phyloP scores from a whole-genome alignment of 2,113 vertebrate species.

The Bos javanicus region DNA sequence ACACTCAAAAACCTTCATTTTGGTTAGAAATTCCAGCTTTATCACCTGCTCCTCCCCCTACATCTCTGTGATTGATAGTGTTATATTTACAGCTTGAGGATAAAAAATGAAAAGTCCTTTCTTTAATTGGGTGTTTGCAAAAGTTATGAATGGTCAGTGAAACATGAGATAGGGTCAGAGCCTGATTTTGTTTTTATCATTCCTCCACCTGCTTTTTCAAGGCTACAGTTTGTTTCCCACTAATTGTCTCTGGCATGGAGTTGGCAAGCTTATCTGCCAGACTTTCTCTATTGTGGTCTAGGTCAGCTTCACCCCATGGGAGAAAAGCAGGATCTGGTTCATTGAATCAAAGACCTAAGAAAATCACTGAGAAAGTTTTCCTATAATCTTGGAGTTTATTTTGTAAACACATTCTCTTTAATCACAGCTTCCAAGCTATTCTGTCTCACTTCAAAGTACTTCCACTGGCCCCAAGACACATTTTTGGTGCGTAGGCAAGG shows the following conservation, averaged over 20 bases:
- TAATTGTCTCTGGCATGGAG: conserved; percentile 59
- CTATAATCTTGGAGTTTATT: conserved; percentile 75
- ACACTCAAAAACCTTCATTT: conserved; percentile 23
- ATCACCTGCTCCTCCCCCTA: conserved; percentile 63
- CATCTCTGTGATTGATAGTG: conserved; percentile 53
- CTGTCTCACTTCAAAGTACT: conserved; percentile 69
- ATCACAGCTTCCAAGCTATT: conserved; percentile 72
- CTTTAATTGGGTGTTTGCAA: conserved; percentile 72
- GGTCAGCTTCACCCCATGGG: conserved; percentile 56
- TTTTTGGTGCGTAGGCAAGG: conserved; percentile 70
- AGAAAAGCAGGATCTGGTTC: conserved; percentile 39
- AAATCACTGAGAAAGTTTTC: conserved; percentile 66
- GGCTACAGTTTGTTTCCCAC: conserved; percentile 68
- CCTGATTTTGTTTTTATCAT: conserved; percentile 52
- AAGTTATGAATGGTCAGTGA: conserved; percentile 64
- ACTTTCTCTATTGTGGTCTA: conserved; percentile 75
- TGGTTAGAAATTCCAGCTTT: conserved; percentile 68
- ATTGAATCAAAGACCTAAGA: conserved; percentile 73
- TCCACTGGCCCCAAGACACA: conserved; percentile 58
- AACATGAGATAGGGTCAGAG: conserved; percentile 52
- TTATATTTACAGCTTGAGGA: conserved; percentile 75
- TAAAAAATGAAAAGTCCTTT: conserved; percentile 32
- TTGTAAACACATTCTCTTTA: conserved; percentile 79
- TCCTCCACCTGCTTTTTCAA: conserved; percentile 70
- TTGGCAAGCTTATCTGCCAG: conserved; percentile 62